Conservation (phyloP, 1,140 invertebrate species). For the Bicyclus anynana region DNA sequence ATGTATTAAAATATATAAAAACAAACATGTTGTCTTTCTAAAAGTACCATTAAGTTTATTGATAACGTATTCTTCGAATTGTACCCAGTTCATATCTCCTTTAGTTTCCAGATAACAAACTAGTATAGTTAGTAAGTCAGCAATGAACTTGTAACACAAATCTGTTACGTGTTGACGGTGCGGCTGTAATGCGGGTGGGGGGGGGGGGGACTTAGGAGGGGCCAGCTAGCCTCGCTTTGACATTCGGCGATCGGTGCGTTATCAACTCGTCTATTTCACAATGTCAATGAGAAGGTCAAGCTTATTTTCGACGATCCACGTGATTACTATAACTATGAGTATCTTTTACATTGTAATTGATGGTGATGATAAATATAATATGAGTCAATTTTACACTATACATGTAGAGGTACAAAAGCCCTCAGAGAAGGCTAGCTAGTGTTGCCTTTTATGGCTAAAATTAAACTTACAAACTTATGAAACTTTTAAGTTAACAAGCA, state of each 20-base stretch:
- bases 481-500: too few relatives aligned
- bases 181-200: conserved; percentile 44
- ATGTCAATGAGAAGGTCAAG: conserved; percentile 76
- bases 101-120: conserved; percentile 6
- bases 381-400: too few relatives aligned
- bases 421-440: too few relatives aligned
- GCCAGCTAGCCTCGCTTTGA: conserved; percentile 67
- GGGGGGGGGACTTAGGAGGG: conserved; percentile 43
- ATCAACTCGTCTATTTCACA: conserved; percentile 76
- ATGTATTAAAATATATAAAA: too few relatives aligned
- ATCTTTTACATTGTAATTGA: too few relatives aligned
- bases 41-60: too few relatives aligned
- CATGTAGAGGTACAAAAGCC: too few relatives aligned
- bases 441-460: too few relatives aligned
- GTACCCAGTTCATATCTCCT: background rate
- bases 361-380: too few relatives aligned
- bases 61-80: background rate
- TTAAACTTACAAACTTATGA: too few relatives aligned
- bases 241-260: conserved; percentile 70
- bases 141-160: conserved; percentile 50
- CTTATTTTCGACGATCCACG: conserved; percentile 59
- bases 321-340: too few relatives aligned
- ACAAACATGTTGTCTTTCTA: too few relatives aligned
- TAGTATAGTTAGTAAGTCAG: conserved; percentile 30
- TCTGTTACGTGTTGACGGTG: conserved; percentile 36